phyloP scores from a whole-genome alignment of 1,140 invertebrate genomes.

The Drosophila nigrodunni region DNA sequence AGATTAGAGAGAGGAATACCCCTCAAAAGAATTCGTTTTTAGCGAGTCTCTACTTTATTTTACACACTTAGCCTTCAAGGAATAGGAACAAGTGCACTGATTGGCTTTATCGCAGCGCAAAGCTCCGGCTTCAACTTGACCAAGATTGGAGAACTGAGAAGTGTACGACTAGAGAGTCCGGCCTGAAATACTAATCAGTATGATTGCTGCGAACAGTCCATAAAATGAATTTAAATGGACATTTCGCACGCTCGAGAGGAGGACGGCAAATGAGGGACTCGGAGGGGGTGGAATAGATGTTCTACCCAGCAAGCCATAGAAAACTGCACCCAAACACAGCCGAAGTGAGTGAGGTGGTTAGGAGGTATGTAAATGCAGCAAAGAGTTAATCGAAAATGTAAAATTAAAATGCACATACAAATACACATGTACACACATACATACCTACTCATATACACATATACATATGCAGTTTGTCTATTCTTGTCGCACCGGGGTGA shows the following conservation, averaged over 20 bases:
- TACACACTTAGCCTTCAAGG: not conserved
- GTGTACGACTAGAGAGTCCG: conserved; percentile 2
- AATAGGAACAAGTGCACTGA: conserved; percentile 32
- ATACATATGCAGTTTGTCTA: not conserved
- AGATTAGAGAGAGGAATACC: not conserved
- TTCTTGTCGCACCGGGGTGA: conserved; percentile 1
- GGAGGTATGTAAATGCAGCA: conserved; percentile 7
- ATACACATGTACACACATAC: not conserved
- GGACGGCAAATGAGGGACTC: not conserved
- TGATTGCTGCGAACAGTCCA: conserved; percentile 3
- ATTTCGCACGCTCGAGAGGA: not conserved
- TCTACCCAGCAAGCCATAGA: conserved; percentile 5
- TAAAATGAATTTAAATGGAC: not conserved
- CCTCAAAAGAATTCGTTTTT: conserved; percentile 1
- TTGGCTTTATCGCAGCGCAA: conserved; percentile 48
- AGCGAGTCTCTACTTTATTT: not conserved
- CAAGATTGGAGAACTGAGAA: conserved; percentile 50
- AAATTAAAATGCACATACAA: conserved; percentile 9
- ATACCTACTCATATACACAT: not conserved
- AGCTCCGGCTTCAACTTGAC: conserved; percentile 60
- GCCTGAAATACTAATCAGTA: not conserved
- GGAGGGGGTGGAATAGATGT: not conserved
- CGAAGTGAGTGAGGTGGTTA: not conserved
- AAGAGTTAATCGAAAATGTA: conserved; percentile 7
- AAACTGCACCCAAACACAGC: conserved; percentile 6